These are phyloP conservation scores for Phoebastria nigripes DNA, from an alignment of 2,797 vertebrate species.

Conservation along the genomic window DNA sequence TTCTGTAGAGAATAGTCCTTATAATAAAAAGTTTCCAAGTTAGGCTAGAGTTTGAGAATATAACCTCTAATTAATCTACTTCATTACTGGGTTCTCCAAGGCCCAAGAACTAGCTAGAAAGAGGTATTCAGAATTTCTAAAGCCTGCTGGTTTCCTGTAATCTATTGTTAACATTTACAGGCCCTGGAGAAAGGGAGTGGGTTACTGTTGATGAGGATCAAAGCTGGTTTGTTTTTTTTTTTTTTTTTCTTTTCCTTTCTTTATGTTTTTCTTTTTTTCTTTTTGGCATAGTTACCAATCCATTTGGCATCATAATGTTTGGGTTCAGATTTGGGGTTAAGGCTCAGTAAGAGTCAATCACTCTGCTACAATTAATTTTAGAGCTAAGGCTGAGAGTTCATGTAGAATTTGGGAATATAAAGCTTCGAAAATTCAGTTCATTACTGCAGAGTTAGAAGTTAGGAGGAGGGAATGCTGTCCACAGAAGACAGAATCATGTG, in stretches of 20 bases:
- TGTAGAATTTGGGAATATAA: neutral
- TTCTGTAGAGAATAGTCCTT: neutral
- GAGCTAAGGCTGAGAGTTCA: neutral
- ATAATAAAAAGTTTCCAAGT: neutral
- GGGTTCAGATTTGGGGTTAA: neutral
- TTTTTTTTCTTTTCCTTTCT: fast-evolving
- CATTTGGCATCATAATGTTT: neutral
- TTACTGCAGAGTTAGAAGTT: neutral
- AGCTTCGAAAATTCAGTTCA: neutral
- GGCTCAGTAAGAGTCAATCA: neutral
- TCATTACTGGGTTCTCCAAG: neutral
- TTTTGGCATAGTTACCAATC: neutral
- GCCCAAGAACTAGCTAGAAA: neutral
- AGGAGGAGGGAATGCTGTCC: neutral
- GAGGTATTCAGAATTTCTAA: neutral
- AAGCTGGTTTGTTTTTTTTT: fast-evolving
- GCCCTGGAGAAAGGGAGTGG: neutral
- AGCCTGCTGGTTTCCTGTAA: neutral
- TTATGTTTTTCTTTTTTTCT: neutral
- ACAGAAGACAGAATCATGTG: neutral
- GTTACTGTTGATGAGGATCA: neutral
- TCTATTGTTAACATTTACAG: neutral
- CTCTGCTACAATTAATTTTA: neutral
- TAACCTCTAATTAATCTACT: neutral
- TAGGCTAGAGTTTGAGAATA: neutral